Conservation (phyloP, 2,888 invertebrate species). For the Tanytarsus gracilentus region DNA sequence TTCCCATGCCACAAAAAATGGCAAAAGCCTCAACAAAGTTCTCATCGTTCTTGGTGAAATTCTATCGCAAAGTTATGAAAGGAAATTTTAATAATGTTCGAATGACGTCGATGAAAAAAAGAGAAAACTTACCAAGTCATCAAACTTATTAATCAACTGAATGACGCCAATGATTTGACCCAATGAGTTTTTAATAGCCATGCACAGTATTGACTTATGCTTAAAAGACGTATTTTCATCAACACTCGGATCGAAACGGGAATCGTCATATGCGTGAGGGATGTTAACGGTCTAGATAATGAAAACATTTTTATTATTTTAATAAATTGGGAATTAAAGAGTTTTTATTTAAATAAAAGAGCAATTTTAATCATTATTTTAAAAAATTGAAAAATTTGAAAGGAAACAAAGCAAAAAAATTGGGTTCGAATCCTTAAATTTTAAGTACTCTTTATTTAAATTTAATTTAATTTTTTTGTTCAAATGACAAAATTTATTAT, state of each 20-base stretch:
- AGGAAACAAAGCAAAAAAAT: no score
- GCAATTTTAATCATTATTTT: not conserved
- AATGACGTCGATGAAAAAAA: no score
- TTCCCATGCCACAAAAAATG: slow-evolving; percentile 95
- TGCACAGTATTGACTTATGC: slow-evolving; percentile 84
- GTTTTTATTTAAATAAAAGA: slow-evolving; percentile 15
- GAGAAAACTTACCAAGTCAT: slow-evolving; percentile 52
- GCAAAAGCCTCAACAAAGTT: slow-evolving; percentile 96
- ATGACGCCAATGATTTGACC: slow-evolving; percentile 90
- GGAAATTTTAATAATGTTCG: not conserved
- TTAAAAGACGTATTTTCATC: slow-evolving; percentile 75
- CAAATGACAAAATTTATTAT: not conserved
- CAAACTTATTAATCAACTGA: slow-evolving; percentile 86
- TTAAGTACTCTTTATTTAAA: no score
- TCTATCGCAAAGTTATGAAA: slow-evolving; percentile 34
- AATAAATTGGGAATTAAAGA: not conserved
- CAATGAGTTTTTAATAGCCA: slow-evolving; percentile 91
- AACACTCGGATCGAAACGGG: slow-evolving; percentile 77
- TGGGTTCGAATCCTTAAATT: no score
- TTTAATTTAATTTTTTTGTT: not conserved
- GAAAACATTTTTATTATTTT: no score
- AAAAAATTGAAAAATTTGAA: no score
- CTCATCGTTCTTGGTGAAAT: slow-evolving; percentile 91
- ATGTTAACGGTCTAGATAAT: slow-evolving; percentile 88
- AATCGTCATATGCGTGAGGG: slow-evolving; percentile 79